phyloP scores from a whole-genome alignment of 30 jellyfish, hydroid and myxozoan species.

The Mastigias papua region DNA sequence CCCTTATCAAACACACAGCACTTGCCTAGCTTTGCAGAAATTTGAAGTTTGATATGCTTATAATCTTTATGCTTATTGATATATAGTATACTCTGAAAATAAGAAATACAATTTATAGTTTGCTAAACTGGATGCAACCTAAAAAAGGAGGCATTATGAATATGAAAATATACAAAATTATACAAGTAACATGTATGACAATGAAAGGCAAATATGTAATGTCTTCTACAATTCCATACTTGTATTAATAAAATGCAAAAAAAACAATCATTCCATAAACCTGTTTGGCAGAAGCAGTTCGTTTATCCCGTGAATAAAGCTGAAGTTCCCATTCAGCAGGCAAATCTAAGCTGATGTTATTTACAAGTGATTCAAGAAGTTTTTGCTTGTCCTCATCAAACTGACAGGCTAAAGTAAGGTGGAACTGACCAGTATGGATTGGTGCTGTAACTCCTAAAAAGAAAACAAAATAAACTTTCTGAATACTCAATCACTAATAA shows the following conservation, averaged over 20 bases:
- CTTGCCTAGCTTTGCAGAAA: too few relatives aligned
- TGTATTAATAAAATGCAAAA: background rate
- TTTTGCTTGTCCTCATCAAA: constrained; percentile 77
- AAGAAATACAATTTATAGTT: too few relatives aligned
- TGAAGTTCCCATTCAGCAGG: constrained; percentile 93
- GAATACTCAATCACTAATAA: constrained; percentile 6
- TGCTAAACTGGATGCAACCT: too few relatives aligned
- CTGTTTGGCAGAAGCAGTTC: constrained; percentile 67
- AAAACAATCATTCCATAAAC: background rate
- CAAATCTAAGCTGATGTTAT: constrained; percentile 71
- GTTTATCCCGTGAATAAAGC: constrained; percentile 85
- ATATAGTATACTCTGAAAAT: too few relatives aligned
- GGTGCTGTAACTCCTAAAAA: constrained; percentile 77
- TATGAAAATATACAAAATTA: too few relatives aligned
- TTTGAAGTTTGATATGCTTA: too few relatives aligned
- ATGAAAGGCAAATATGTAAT: background rate
- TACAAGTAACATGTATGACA: too few relatives aligned
- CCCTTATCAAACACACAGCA: too few relatives aligned
- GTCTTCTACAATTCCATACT: background rate
- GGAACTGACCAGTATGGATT: constrained; percentile 91
- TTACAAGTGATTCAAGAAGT: constrained; percentile 76
- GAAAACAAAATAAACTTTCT: background rate
- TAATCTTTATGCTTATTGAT: too few relatives aligned
- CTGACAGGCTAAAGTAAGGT: constrained; percentile 93
- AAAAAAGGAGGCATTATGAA: too few relatives aligned